A percentile compares a stretch with the other conserved stretches of the same genome.
Conservation (phyloP, 1,140 invertebrate species). For the Akabosia matsudoensis region DNA sequence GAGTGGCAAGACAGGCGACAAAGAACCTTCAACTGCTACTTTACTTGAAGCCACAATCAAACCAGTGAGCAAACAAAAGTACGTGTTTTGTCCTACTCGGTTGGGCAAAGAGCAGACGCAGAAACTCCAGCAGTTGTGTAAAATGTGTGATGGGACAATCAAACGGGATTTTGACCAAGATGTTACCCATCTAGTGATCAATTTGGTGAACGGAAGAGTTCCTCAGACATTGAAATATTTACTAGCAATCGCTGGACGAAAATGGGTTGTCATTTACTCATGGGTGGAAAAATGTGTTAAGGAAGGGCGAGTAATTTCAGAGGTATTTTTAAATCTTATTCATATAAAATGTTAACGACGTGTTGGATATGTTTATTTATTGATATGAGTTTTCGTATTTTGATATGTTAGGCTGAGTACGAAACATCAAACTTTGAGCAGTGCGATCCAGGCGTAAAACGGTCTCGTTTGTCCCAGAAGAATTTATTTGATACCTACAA, state of each 20-base stretch:
- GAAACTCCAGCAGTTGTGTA: conserved; percentile 29
- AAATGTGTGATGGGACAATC: conserved; percentile 29
- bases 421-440: conserved; percentile 31
- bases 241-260: conserved; percentile 41
- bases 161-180: conserved; percentile 24
- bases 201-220: conserved; percentile 27
- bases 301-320: conserved; percentile 4
- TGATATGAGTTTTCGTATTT: neutral
- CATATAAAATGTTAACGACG: neutral
- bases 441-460: conserved; percentile 25
- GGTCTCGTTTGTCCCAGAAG: neutral
- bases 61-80: neutral
- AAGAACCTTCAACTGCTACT: neutral
- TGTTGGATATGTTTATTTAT: conserved; percentile 3
- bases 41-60: neutral
- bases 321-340: neutral
- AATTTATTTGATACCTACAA: conserved; percentile 28
- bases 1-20: neutral
- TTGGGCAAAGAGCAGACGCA: conserved; percentile 19
- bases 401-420: conserved; percentile 13
- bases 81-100: conserved; percentile 40
- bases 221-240: conserved; percentile 44
- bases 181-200: conserved; percentile 39
- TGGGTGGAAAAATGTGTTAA: conserved; percentile 39
- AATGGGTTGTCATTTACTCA: conserved; percentile 38